Base-by-base conservation (phyloP, 2,113 vertebrate species). In the Callipepla californica region DNA sequence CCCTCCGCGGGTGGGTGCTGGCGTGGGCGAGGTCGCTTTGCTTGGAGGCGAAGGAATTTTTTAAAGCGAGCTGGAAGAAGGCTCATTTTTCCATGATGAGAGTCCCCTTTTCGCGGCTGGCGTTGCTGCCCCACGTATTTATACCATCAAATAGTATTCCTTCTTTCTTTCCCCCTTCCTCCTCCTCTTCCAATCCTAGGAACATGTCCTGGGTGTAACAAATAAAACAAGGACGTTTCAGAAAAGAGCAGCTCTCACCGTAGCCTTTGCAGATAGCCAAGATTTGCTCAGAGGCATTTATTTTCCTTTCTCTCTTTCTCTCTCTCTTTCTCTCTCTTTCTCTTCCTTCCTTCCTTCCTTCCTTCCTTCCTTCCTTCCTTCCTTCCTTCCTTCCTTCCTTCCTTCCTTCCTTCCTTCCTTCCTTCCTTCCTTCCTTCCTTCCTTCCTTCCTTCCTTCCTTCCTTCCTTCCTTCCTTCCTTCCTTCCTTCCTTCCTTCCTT, bases 81-180 rank as follows among this genome's bases (percentile, higher is more conserved):
- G 16, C 44, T 74, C 55, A 5, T 79, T 95, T 94, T 95, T 93
- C 90, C 92, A 19, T 59, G 9, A 80, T 53, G 83, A 89, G 75
- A 86, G 80, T 77, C 70, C 74, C 21, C 62, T 81, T 69, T 88
- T 79, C 12, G 48, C 74, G 28, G 69, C 36, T 93, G 90, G 83
- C 83, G 87, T 78, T 59, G 81, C 81, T 89, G 72, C 51, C 74
- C 53, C 26, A n/a, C 32, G n/a, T 90, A 62, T 81, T 94, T 82
- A 36, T 69, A 34, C 26, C 86, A 74, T 57, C 73, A 80, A 89
- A 86, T 30, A 75, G 14, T 11, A 40, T 80, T 81, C 36, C 23
- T 30, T 87, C 34, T 85, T 78, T 55, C 72, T 68, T 15, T 26
- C 3, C 9, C 72, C 30, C 13, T 48, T 58, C 68, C 32, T 61